Percentiles rank a stretch among this genome's conserved stretches.
Evolutionary conservation across 2,113 vertebrate genomes (phyloP).

Genomic region (Nothoprocta perdicaria): DNA sequence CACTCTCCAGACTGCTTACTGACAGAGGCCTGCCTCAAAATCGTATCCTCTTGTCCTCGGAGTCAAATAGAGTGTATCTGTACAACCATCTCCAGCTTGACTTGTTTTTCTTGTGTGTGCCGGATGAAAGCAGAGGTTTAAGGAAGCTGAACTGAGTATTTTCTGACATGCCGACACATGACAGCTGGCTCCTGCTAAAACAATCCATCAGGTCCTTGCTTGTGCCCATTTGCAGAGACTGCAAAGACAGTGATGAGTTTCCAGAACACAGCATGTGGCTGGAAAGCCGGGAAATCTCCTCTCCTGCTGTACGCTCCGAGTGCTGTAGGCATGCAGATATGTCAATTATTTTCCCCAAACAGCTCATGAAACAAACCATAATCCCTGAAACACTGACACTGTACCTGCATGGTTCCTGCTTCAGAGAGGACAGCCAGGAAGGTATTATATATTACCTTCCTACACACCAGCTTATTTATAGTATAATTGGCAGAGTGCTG

Average conservation of each 20-base stretch:
- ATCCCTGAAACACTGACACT: background rate
- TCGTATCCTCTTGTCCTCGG: background rate
- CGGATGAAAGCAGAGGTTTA: background rate
- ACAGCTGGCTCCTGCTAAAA: background rate
- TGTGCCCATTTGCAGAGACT: background rate
- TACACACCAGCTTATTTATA: conserved; percentile 6
- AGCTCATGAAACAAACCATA: background rate
- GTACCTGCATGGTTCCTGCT: background rate
- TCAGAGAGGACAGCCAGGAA: background rate
- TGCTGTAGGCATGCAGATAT: background rate
- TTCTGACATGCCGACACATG: background rate
- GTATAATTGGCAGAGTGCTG: background rate
- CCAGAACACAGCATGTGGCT: background rate
- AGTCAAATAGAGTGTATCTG: background rate
- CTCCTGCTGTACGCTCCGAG: background rate
- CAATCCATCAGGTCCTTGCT: background rate
- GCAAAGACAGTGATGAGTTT: conserved; percentile 19
- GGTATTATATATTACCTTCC: background rate
- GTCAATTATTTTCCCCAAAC: background rate
- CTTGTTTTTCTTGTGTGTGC: background rate
- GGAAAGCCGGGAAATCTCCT: background rate
- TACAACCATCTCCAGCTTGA: background rate
- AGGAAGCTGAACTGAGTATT: background rate
- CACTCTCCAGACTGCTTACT: background rate
- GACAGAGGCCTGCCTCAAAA: background rate